A percentile compares a stretch with the other conserved stretches of the same genome.
Evolutionary conservation across 37 sponge, comb jelly and placozoan species (phyloP).

Genomic region (Axinella damicornis): DNA sequence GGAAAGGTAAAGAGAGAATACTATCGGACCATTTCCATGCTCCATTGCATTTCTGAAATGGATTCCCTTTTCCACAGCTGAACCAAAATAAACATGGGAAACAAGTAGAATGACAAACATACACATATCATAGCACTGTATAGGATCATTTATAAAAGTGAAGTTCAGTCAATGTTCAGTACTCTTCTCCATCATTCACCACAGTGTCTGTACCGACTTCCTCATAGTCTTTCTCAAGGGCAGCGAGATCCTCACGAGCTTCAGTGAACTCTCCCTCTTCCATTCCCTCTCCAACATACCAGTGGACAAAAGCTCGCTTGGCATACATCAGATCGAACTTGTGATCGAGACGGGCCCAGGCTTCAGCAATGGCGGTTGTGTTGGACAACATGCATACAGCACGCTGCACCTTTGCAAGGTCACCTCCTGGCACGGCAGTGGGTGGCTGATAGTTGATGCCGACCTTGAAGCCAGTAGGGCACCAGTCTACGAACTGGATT

Average conservation of each 20-base stretch:
- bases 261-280: constrained; percentile 98
- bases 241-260: constrained; percentile 96
- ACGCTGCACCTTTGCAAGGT: constrained; percentile 95
- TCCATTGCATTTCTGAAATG: no score
- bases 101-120: no score
- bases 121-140: no score
- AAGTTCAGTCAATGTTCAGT: constrained; percentile 36
- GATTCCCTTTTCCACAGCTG: no score
- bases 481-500: constrained; percentile 99
- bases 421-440: constrained; percentile 95
- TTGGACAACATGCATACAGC: constrained; percentile 98
- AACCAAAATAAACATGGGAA: no score
- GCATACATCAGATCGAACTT: constrained; percentile 99
- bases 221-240: constrained; percentile 95
- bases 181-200: constrained; percentile 88
- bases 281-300: constrained; percentile 99
- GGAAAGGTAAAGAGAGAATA: no score
- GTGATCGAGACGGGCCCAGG: constrained; percentile 98
- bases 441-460: constrained; percentile 91
- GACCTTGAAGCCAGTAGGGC: constrained; percentile 99
- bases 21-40: no score
- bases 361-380: constrained; percentile 97
- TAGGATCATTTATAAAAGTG: no score
- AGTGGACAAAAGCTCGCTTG: constrained; percentile 98
- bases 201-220: constrained; percentile 89